Evolutionary conservation across 2,113 vertebrate species (phyloP).

Genomic region (Connochaetes taurinus): DNA sequence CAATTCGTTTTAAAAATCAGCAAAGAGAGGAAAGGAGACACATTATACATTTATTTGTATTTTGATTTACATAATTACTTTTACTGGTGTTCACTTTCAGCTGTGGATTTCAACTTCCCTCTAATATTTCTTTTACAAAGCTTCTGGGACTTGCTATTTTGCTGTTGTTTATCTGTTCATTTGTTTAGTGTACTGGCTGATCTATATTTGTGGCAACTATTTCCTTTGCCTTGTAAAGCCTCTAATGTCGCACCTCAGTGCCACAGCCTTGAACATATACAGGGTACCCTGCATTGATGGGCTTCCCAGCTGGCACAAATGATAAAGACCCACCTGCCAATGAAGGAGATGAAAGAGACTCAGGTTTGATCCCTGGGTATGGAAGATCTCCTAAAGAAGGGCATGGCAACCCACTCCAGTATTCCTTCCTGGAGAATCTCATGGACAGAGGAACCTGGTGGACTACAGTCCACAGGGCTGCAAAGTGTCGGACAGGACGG

Average conservation of each 20-base stretch:
- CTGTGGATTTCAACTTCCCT: background rate
- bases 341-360: background rate
- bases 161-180: background rate
- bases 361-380: background rate
- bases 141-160: background rate
- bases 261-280: background rate
- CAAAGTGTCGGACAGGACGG: background rate
- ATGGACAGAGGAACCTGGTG: background rate
- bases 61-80: background rate
- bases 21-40: background rate
- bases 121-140: background rate
- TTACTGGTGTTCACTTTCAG: background rate
- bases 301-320: background rate
- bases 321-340: background rate
- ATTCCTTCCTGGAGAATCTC: background rate
- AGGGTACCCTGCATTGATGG: accelerated
- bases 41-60: background rate
- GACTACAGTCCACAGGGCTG: background rate
- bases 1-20: background rate
- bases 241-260: background rate
- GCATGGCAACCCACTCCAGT: background rate
- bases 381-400: background rate
- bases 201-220: background rate
- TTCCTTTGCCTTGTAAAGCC: background rate
- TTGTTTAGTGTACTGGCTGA: background rate